Evolutionary conservation across 30 jellyfish, hydroid and myxozoan genomes (phyloP).

Genomic region (Cassiopea andromeda): DNA sequence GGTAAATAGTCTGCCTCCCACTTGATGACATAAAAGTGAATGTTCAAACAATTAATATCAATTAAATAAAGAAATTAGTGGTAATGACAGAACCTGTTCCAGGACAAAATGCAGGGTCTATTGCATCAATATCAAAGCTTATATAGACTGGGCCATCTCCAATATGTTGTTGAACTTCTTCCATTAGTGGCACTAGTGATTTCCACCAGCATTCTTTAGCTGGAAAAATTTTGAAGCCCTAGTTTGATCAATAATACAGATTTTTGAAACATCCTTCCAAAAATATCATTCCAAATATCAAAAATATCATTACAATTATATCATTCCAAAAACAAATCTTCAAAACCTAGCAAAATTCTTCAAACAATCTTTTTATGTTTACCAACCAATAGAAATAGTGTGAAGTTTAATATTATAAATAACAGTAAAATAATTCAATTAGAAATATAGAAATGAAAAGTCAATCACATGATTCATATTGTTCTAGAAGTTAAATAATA

Average conservation of each 20-base stretch:
- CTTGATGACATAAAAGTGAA: too few relatives aligned
- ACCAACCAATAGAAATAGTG: too few relatives aligned
- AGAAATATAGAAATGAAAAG: not conserved
- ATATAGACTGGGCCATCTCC: slow-evolving; percentile 93
- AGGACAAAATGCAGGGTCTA: slow-evolving; percentile 88
- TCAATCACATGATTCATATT: not conserved
- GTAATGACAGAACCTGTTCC: slow-evolving; percentile 75
- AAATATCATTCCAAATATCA: too few relatives aligned
- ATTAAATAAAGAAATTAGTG: not conserved
- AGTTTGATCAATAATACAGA: not conserved
- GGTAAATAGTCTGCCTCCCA: too few relatives aligned
- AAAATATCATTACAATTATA: too few relatives aligned
- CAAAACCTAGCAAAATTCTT: too few relatives aligned
- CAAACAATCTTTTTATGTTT: too few relatives aligned
- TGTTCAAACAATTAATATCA: too few relatives aligned
- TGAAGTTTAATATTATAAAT: not conserved
- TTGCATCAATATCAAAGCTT: slow-evolving; percentile 83
- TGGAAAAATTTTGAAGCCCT: slow-evolving; percentile 84
- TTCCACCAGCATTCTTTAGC: slow-evolving; percentile 84
- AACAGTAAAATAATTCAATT: not conserved
- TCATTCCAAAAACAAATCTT: too few relatives aligned
- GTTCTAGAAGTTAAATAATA: too few relatives aligned
- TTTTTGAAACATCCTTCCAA: not conserved
- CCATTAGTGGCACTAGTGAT: slow-evolving; percentile 83
- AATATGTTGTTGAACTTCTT: slow-evolving; percentile 75